These are phyloP conservation scores for Hoplostethus mediterraneus DNA, from an alignment of 2,797 vertebrate genomes.

Conservation along the genomic window DNA sequence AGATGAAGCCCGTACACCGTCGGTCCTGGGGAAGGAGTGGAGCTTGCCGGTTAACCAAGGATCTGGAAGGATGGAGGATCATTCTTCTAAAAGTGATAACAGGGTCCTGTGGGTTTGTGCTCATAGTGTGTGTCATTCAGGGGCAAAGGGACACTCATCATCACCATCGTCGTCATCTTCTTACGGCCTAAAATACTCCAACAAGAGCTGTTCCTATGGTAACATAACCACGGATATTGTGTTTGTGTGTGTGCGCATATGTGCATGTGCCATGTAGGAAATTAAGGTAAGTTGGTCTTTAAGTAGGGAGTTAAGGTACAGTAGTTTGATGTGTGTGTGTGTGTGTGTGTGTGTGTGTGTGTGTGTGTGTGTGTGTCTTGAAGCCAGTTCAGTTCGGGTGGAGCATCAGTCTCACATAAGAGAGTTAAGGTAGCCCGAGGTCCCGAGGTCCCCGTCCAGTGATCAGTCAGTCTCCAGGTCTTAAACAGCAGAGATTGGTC, in stretches of 20 bases:
- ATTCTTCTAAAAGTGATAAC: neutral
- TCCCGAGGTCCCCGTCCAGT: slow-evolving; percentile 66
- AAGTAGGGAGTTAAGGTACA: slow-evolving; percentile 31
- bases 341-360: slow-evolving; percentile 18
- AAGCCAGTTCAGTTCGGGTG: slow-evolving; percentile 35
- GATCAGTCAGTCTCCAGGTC: slow-evolving; percentile 78
- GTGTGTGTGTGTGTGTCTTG: slow-evolving; percentile 21
- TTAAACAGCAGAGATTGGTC: slow-evolving; percentile 78
- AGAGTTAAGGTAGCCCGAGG: slow-evolving; percentile 65
- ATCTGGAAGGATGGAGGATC: neutral
- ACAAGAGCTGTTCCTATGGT: neutral
- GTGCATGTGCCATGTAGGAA: slow-evolving; percentile 6
- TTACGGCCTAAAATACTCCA: slow-evolving; percentile 10
- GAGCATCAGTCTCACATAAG: slow-evolving; percentile 64
- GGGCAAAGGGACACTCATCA: neutral
- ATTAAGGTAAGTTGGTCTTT: too few relatives aligned
- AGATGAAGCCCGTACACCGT: neutral
- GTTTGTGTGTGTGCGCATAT: slow-evolving; percentile 24
- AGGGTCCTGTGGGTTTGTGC: slow-evolving; percentile 14
- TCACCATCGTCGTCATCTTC: slow-evolving; percentile 6
- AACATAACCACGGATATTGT: slow-evolving; percentile 2
- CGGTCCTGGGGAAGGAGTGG: neutral
- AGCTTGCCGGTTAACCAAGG: neutral
- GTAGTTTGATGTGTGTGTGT: slow-evolving; percentile 42
- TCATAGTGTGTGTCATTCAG: slow-evolving; percentile 10